Evolutionary conservation across 2,797 vertebrate genomes (phyloP).

Genomic region (Apogon hyalosoma): DNA sequence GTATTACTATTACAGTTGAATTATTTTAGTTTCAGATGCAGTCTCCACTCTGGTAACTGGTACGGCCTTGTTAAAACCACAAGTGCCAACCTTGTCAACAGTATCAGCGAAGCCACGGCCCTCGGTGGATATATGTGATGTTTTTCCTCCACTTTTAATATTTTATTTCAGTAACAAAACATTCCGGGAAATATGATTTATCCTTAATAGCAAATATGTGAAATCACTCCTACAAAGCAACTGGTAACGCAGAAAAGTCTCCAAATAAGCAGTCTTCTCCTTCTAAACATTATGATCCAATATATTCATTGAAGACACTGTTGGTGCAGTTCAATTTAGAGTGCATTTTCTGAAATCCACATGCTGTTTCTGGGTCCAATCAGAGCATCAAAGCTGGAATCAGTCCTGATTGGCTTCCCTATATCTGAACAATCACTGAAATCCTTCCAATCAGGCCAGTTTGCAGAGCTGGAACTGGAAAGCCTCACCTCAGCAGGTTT

Average conservation of each 20-base stretch:
- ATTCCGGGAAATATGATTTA: background rate
- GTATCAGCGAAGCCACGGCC: constrained; percentile 1
- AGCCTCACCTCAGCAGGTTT: constrained; percentile 67
- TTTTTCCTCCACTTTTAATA: constrained; percentile 7
- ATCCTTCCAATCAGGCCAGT: constrained; percentile 68
- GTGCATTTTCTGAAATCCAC: constrained; percentile 38
- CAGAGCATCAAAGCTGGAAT: constrained; percentile 54
- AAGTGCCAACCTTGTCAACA: constrained; percentile 11
- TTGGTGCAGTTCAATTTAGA: constrained; percentile 24
- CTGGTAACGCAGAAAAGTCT: background rate
- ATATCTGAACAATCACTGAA: constrained; percentile 61
- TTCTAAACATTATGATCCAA: constrained; percentile 11
- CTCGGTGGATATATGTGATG: constrained; percentile 1
- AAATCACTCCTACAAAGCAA: constrained; percentile 16
- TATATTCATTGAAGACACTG: background rate
- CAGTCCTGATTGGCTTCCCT: constrained; percentile 55
- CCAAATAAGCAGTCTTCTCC: background rate
- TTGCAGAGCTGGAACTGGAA: constrained; percentile 53
- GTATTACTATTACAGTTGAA: background rate
- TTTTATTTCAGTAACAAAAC: background rate
- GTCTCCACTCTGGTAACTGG: constrained; percentile 7
- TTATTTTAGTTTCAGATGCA: constrained; percentile 22
- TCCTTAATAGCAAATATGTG: constrained; percentile 3
- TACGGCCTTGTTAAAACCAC: constrained; percentile 16
- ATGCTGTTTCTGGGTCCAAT: constrained; percentile 46